These are phyloP conservation scores for Phytoseiulus persimilis DNA, from an alignment of 2,888 invertebrate species.

Conservation along the genomic window DNA sequence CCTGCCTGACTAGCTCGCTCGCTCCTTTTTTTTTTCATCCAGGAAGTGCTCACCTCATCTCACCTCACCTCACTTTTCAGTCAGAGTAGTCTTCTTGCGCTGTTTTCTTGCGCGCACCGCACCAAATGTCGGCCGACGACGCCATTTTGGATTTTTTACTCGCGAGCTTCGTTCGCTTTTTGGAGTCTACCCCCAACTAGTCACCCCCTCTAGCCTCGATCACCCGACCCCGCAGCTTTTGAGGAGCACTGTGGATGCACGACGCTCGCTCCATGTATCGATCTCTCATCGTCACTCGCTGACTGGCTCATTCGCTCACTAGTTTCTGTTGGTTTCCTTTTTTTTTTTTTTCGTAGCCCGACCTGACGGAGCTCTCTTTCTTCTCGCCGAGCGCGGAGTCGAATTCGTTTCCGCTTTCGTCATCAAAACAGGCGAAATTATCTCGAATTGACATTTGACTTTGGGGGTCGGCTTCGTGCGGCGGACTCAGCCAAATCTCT, in stretches of 20 bases:
- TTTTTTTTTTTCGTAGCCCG: neutral
- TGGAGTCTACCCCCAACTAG: neutral
- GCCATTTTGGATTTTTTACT: neutral
- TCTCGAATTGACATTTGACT: neutral
- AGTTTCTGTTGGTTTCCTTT: neutral
- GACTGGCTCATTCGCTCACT: conserved; percentile 5
- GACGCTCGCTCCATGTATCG: neutral
- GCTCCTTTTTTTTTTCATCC: neutral
- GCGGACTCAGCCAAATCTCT: too few species aligned
- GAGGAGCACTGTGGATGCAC: neutral
- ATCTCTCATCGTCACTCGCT: neutral
- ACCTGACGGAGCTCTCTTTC: neutral
- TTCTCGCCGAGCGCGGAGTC: neutral
- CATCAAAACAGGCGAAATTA: neutral
- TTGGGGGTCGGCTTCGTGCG: neutral
- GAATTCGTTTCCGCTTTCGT: neutral
- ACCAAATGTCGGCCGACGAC: neutral
- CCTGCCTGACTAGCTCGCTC: neutral
- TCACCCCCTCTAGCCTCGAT: neutral
- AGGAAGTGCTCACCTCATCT: neutral
- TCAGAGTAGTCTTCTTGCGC: neutral
- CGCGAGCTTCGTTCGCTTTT: neutral
- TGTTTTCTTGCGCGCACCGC: neutral
- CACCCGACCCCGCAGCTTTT: neutral
- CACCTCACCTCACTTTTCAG: neutral